Conservation (phyloP, 2,888 invertebrate species). For the Drosophila emarginata region DNA sequence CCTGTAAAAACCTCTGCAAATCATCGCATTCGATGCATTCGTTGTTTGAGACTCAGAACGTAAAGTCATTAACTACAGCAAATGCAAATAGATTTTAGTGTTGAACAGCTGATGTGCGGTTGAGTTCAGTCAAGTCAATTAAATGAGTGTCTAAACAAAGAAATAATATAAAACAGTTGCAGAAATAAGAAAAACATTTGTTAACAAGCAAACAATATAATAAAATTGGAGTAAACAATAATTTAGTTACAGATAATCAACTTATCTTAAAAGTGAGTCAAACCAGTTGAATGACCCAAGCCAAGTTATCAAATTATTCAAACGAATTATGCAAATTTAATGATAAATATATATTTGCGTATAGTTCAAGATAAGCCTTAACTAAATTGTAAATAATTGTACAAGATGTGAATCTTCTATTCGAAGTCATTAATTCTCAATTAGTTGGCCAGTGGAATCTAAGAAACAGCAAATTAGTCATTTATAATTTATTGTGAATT, state of each 20-base stretch:
- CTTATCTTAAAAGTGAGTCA: neutral
- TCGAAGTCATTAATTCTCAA: neutral
- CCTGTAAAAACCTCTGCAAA: conserved; percentile 5
- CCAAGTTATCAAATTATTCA: neutral
- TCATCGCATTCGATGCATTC: neutral
- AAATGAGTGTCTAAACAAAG: neutral
- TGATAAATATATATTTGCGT: neutral
- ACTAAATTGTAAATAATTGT: conserved; percentile 1
- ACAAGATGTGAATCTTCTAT: neutral
- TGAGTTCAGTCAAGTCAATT: neutral
- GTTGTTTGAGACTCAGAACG: neutral
- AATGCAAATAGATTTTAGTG: neutral
- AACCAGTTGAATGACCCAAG: conserved; percentile 3
- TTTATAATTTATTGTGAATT: neutral
- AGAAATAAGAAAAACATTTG: neutral
- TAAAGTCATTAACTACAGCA: conserved; percentile 1
- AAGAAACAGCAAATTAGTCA: no score
- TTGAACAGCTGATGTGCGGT: neutral
- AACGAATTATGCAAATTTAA: conserved; percentile 2
- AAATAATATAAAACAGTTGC: neutral
- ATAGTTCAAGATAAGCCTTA: neutral
- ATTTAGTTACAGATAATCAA: neutral
- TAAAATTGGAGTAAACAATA: neutral
- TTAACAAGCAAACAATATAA: neutral
- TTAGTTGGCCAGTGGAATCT: neutral